Conservation (phyloP, 2,797 vertebrate species). For the Acipenser ruthenus region DNA sequence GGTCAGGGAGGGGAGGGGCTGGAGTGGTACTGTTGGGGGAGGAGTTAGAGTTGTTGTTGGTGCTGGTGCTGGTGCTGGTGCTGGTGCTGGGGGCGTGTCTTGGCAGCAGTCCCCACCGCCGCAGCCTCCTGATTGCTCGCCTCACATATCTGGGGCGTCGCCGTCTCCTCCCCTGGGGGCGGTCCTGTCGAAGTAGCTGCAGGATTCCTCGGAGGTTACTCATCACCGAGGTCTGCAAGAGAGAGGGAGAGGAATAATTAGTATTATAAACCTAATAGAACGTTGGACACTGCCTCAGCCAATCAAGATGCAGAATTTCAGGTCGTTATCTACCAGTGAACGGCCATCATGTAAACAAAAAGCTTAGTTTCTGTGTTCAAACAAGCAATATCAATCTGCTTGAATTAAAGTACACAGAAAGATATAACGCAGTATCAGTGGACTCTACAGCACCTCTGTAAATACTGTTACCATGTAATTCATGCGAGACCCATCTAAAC, state of each 20-base stretch:
- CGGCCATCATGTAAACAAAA: background rate
- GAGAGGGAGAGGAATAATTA: background rate
- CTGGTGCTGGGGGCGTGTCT: slow-evolving; percentile 50
- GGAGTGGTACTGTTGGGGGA: slow-evolving; percentile 4
- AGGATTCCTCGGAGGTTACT: slow-evolving; percentile 58
- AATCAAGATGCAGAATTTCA: too few species aligned
- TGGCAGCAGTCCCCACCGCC: slow-evolving; percentile 65
- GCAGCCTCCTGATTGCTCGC: slow-evolving; percentile 59
- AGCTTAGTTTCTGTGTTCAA: background rate
- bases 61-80: too few species aligned
- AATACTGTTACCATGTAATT: too few species aligned
- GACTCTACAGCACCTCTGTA: too few species aligned
- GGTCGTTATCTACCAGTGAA: too few species aligned
- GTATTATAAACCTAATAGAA: too few species aligned
- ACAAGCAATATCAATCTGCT: too few species aligned
- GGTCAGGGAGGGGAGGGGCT: too few species aligned
- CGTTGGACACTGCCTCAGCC: too few species aligned
- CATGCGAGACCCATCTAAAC: too few species aligned
- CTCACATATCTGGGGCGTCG: slow-evolving; percentile 61
- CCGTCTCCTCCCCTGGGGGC: slow-evolving; percentile 41
- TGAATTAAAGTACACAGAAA: too few species aligned
- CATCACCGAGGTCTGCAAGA: slow-evolving; percentile 49
- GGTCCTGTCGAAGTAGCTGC: slow-evolving; percentile 67
- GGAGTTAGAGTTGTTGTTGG: slow-evolving; percentile 35
- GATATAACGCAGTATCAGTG: too few species aligned